These are phyloP conservation scores for Rugalucina vietnamica DNA, from an alignment of 2,888 invertebrate genomes.

Conservation along the genomic window DNA sequence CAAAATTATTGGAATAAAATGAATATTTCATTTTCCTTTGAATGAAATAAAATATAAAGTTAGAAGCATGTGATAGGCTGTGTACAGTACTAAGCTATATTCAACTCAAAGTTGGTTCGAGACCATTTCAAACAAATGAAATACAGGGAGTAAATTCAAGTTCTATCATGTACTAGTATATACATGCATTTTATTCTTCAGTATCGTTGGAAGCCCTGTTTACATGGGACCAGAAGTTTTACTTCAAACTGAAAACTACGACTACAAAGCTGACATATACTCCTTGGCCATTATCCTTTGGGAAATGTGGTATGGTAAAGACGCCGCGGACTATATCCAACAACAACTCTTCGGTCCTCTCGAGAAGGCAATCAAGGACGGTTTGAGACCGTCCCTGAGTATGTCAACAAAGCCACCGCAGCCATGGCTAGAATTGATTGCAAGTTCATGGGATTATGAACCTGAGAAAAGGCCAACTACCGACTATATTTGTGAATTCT, in stretches of 20 bases:
- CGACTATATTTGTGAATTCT: slow-evolving; percentile 42
- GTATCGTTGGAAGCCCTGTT: slow-evolving; percentile 74
- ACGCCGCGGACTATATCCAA: slow-evolving; percentile 72
- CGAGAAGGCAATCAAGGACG: slow-evolving; percentile 68
- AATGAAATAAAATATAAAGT: no score
- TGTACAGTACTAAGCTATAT: no score
- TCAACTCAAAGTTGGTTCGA: no score
- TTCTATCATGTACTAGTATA: no score
- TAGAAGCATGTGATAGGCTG: no score
- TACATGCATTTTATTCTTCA: no score
- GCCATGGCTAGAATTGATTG: slow-evolving; percentile 64
- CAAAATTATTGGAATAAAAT: no score
- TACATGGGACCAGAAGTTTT: slow-evolving; percentile 81
- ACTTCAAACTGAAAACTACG: slow-evolving; percentile 62
- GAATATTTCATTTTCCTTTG: no score
- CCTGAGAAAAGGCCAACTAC: slow-evolving; percentile 60
- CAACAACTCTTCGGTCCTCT: slow-evolving; percentile 60
- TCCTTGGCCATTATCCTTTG: slow-evolving; percentile 72
- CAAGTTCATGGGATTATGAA: slow-evolving; percentile 66
- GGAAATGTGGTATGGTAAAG: slow-evolving; percentile 79
- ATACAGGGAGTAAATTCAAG: no score
- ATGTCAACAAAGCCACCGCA: slow-evolving; percentile 64
- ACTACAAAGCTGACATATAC: slow-evolving; percentile 64
- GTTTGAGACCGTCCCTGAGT: slow-evolving; percentile 72
- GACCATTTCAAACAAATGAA: no score